These are phyloP conservation scores for Hyperoodon ampullatus DNA, from an alignment of 2,113 vertebrate genomes.

Conservation along the genomic window DNA sequence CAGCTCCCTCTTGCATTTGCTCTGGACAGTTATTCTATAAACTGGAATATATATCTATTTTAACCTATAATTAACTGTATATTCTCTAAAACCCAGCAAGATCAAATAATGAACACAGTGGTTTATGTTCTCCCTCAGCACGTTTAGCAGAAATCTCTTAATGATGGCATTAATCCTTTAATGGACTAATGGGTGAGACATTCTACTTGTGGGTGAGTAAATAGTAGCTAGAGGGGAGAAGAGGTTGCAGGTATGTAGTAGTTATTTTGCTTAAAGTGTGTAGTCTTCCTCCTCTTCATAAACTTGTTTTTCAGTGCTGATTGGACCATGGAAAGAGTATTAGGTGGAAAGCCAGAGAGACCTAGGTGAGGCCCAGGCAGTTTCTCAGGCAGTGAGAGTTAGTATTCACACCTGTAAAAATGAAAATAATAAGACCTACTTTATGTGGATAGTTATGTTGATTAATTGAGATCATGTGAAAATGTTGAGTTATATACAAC, in stretches of 20 bases:
- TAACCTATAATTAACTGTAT: background rate
- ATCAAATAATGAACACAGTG: background rate
- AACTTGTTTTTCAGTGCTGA: background rate
- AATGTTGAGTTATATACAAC: background rate
- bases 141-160: constrained; percentile 24
- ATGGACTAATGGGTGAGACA: background rate
- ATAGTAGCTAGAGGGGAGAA: background rate
- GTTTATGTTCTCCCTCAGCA: background rate
- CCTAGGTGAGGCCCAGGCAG: background rate
- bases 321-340: background rate
- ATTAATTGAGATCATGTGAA: background rate
- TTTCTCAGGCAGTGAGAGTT: background rate
- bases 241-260: background rate
- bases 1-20: background rate
- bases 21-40: background rate
- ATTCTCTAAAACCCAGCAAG: background rate
- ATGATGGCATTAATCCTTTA: background rate
- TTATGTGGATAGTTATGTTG: background rate
- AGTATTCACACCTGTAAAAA: constrained; percentile 3
- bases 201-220: background rate
- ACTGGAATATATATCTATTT: background rate
- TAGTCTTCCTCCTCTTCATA: background rate
- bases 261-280: background rate
- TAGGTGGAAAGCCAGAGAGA: background rate
- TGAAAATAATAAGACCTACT: background rate